These are phyloP conservation scores for Campaea margaritaria DNA, from an alignment of 2,888 invertebrate species.

Conservation along the genomic window DNA sequence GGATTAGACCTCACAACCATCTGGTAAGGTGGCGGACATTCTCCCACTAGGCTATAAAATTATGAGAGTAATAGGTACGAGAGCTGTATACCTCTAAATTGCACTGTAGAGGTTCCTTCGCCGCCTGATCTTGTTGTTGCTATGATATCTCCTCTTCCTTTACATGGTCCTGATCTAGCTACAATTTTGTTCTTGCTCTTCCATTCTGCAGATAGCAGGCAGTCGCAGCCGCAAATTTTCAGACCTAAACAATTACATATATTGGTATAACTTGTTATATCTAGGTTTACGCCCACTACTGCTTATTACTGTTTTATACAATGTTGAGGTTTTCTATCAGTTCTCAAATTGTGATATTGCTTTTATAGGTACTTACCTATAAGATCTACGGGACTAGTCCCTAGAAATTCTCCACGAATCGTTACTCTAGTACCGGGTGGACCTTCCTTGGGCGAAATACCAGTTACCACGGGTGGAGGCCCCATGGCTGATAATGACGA, in stretches of 20 bases:
- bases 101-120: conserved; percentile 94
- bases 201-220: conserved; percentile 98
- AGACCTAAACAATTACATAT: conserved; percentile 86
- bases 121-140: conserved; percentile 95
- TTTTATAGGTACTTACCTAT: conserved; percentile 85
- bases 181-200: conserved; percentile 98
- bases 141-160: conserved; percentile 96
- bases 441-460: conserved; percentile 99
- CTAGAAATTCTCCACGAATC: conserved; percentile 98
- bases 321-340: not conserved
- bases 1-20: no score
- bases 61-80: no score
- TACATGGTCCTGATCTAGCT: conserved; percentile 96
- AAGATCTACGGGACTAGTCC: conserved; percentile 93
- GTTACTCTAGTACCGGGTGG: conserved; percentile 98
- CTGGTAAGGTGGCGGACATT: no score
- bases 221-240: conserved; percentile 98
- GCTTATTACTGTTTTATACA: not conserved
- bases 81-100: conserved; percentile 88
- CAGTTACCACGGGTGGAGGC: conserved; percentile 95
- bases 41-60: no score
- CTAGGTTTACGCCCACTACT: conserved; percentile 30
- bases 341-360: no score
- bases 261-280: not conserved
- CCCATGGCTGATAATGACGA: conserved; percentile 78